Evolutionary conservation across 1,140 invertebrate genomes (phyloP).

Genomic region (Solenopsis fugax): DNA sequence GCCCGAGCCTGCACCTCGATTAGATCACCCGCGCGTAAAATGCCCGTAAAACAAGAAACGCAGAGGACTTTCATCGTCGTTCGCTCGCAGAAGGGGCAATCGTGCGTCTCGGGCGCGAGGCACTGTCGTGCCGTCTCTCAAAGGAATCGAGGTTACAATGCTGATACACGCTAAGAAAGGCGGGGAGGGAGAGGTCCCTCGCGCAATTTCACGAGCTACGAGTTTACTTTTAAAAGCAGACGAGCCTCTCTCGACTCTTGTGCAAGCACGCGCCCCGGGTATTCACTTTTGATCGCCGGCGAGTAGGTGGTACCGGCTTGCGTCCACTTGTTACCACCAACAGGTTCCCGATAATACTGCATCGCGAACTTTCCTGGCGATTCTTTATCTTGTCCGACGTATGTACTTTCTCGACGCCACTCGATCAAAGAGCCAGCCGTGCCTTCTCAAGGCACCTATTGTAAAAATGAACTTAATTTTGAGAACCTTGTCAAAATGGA

Average conservation of each 20-base stretch:
- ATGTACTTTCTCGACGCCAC: slow-evolving; percentile 69
- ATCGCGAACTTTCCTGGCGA: slow-evolving; percentile 62
- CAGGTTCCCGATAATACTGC: slow-evolving; percentile 21
- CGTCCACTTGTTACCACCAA: slow-evolving; percentile 53
- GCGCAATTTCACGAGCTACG: slow-evolving; percentile 61
- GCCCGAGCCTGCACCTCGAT: neutral
- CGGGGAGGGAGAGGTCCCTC: slow-evolving; percentile 29
- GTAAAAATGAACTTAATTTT: slow-evolving; percentile 17
- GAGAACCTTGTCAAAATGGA: neutral
- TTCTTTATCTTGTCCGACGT: slow-evolving; percentile 43
- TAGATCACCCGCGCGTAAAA: slow-evolving; percentile 23
- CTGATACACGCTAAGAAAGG: slow-evolving; percentile 51
- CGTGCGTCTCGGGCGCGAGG: slow-evolving; percentile 44
- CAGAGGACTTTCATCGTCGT: slow-evolving; percentile 23
- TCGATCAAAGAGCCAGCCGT: slow-evolving; percentile 20
- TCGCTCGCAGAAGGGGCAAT: slow-evolving; percentile 26
- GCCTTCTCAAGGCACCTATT: slow-evolving; percentile 15
- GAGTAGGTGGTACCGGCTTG: slow-evolving; percentile 10
- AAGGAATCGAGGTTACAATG: slow-evolving; percentile 72
- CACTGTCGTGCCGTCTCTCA: slow-evolving; percentile 21
- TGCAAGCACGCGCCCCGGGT: slow-evolving; percentile 62
- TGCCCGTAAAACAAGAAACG: slow-evolving; percentile 18
- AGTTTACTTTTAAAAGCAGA: slow-evolving; percentile 59
- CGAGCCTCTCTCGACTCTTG: slow-evolving; percentile 57
- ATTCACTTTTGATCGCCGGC: slow-evolving; percentile 47